Evolutionary conservation across 2,888 invertebrate genomes (phyloP).

Genomic region (Callimorpha dominula): DNA sequence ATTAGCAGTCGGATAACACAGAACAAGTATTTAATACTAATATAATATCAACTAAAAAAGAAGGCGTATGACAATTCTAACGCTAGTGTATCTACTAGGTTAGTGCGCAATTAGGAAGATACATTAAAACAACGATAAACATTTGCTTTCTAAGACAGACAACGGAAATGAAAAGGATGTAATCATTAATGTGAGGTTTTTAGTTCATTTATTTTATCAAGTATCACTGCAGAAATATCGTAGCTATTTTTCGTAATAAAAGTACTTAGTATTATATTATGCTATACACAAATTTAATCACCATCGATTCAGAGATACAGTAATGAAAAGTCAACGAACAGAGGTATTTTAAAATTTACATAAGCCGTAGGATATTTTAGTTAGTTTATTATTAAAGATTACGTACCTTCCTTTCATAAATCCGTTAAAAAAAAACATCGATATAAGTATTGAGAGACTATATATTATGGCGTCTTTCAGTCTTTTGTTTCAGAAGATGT

Average conservation of each 20-base stretch:
- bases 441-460: no score
- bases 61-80: neutral
- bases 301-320: neutral
- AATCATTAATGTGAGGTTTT: no score
- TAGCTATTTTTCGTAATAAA: neutral
- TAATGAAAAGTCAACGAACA: neutral
- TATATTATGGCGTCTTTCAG: no score
- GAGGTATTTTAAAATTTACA: neutral
- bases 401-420: no score
- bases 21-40: conserved; percentile 19
- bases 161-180: neutral
- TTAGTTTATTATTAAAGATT: no score
- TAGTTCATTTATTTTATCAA: no score
- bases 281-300: neutral
- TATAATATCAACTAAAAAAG: conserved; percentile 10
- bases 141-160: neutral
- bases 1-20: conserved; percentile 50
- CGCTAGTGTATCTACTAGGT: neutral
- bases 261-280: neutral
- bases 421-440: no score
- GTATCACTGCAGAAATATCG: no score
- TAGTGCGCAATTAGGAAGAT: neutral
- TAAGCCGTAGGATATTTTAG: neutral
- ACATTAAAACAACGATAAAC: neutral
- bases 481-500: no score